Evolutionary conservation across 2,888 invertebrate genomes (phyloP), one percentile per base, ranked within the genome.

Genomic region (Saturnia pavonia): DNA sequence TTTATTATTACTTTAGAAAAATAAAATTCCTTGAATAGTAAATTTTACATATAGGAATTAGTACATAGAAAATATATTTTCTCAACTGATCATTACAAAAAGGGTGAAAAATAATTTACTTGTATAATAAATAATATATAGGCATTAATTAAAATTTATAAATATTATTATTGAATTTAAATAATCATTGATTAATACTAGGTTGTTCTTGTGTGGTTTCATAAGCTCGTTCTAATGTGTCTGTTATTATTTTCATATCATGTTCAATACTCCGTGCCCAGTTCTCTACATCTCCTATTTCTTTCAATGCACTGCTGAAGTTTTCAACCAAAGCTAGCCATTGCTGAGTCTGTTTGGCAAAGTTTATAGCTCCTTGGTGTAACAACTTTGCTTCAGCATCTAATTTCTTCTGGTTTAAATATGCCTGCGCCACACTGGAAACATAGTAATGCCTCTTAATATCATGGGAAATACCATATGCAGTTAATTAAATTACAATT

Each of bases 211-310:
- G 89, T 65, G 96, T 94, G 42, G 94, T 97, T 94, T 97, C 98
- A 87, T 99, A 99, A 14, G 99, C 99, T 88, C 97, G 96, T 91
- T 99, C 99, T 74, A 99, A 94, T 27, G 99, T 98, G 78, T 97
- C 97, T 11, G 98, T 97, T 76, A 99, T 97, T 2, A 97, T 96
- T 84, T 97, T 96, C 96, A 99, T 98, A 87, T 99, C 99, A 73
- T 96, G 96, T 90, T 99, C 99, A 80, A 99, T 99, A 77, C 98
- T 98, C 76, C 97, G 96, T 0, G 99, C 98, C 99, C 99, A 99
- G 88, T 99, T 99, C 87, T 99, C 99, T 0, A 99, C 99, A 94
- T 99, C 99, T 0, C 99, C 99, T 70, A 99, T 96, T 94, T 99
- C 99, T 95, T 99, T 97, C 1, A 98, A 91, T 0, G 97, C 96